Conservation (phyloP, 2,797 vertebrate species). For the Hypotaenidia okinawae region DNA sequence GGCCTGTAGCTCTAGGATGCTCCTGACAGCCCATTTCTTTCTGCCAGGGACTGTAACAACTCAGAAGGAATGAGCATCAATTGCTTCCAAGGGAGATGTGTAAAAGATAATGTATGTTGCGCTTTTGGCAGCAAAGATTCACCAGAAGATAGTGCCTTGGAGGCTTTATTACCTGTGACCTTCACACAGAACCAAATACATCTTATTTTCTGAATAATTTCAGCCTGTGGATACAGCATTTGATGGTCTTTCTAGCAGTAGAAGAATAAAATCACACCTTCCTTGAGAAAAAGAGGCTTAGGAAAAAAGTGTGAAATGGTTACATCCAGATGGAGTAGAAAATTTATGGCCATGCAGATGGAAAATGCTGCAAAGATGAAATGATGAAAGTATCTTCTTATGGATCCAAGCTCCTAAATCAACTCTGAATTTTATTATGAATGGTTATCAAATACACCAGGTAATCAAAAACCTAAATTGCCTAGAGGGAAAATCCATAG, state of each 20-base stretch:
- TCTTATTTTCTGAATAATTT: constrained; percentile 68
- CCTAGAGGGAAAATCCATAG: not conserved
- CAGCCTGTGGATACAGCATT: constrained; percentile 9
- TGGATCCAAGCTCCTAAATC: not conserved
- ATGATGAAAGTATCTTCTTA: not conserved
- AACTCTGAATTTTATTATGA: not conserved
- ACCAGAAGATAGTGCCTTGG: constrained; percentile 46
- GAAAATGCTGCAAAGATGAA: not conserved
- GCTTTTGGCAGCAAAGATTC: constrained; percentile 60
- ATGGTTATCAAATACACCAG: not conserved
- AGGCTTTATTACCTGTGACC: constrained; percentile 69
- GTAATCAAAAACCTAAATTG: not conserved
- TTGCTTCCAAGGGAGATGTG: constrained; percentile 53
- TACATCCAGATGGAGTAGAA: not conserved
- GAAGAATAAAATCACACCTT: constrained; percentile 25
- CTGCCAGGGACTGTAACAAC: not conserved
- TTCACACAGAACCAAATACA: constrained; percentile 44
- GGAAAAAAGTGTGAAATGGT: not conserved
- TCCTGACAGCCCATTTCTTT: not conserved
- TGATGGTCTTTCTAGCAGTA: not conserved
- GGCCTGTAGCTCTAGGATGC: not conserved
- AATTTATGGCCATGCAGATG: not conserved
- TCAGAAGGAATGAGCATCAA: constrained; percentile 36
- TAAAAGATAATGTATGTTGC: constrained; percentile 60
- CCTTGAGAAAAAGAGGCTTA: not conserved